Percentiles rank a stretch among this genome's conserved stretches.
phyloP scores from a whole-genome alignment of 2,113 vertebrate species.

The Pontoporia blainvillei region DNA sequence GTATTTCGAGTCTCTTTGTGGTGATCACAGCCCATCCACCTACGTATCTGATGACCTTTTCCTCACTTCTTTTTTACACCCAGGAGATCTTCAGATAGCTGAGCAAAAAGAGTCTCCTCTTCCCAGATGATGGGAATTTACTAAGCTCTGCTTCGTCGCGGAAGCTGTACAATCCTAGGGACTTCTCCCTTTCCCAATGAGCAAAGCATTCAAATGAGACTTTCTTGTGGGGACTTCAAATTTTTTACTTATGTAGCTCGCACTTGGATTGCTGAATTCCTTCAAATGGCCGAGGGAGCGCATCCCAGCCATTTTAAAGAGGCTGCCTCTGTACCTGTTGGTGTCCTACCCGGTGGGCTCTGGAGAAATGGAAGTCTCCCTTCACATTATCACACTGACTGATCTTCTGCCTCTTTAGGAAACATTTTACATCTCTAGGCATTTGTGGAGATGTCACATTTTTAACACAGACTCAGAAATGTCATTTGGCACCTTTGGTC shows the following conservation, averaged over 20 bases:
- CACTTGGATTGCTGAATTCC: neutral
- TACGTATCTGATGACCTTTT: neutral
- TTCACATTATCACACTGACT: rapidly evolving
- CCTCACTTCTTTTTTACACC: neutral
- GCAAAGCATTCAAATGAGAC: neutral
- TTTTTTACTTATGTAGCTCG: neutral
- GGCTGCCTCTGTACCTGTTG: neutral
- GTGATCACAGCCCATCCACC: neutral
- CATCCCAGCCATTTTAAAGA: neutral
- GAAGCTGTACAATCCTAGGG: neutral
- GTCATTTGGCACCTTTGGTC: neutral
- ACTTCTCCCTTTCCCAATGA: neutral
- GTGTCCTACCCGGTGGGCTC: neutral
- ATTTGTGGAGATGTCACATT: neutral
- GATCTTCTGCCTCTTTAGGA: neutral
- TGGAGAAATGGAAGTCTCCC: neutral
- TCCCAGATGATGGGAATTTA: neutral
- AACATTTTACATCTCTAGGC: neutral
- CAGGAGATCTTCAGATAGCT: neutral
- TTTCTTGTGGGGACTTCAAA: neutral
- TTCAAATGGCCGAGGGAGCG: neutral
- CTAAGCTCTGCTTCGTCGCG: neutral
- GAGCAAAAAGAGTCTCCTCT: neutral
- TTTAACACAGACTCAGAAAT: conserved; percentile 2
- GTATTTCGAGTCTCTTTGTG: neutral